These are phyloP conservation scores for Emydura subglobosa DNA, from an alignment of 2,113 vertebrate species.

Conservation along the genomic window DNA sequence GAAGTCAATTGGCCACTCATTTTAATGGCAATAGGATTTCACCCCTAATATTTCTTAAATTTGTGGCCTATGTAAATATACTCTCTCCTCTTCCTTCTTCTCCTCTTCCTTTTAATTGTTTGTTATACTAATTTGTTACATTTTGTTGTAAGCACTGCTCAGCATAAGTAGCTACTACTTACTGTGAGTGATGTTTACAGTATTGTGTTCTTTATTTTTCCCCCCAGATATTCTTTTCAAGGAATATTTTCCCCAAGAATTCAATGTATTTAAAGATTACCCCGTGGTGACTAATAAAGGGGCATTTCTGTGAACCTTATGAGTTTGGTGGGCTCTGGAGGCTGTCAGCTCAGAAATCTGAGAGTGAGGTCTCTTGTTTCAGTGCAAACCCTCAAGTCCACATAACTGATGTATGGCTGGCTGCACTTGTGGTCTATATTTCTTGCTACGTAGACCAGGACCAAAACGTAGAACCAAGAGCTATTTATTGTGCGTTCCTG, in stretches of 20 bases:
- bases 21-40: constrained; percentile 39
- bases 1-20: constrained; percentile 40
- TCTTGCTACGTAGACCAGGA: constrained; percentile 75
- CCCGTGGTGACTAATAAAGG: constrained; percentile 67
- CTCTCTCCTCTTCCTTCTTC: neutral
- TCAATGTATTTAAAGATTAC: constrained; percentile 50
- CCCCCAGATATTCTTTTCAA: constrained; percentile 54
- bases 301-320: constrained; percentile 60
- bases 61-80: neutral
- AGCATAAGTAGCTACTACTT: neutral
- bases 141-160: neutral
- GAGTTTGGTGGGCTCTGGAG: constrained; percentile 46
- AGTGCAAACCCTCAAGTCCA: constrained; percentile 69
- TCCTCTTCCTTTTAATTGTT: constrained; percentile 39
- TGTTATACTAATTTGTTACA: constrained; percentile 13
- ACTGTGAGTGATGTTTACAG: constrained; percentile 22
- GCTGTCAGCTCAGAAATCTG: neutral
- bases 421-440: constrained; percentile 71
- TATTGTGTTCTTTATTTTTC: constrained; percentile 37
- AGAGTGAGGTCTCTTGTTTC: constrained; percentile 71
- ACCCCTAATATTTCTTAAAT: constrained; percentile 6
- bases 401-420: constrained; percentile 72
- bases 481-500: constrained; percentile 72
- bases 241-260: constrained; percentile 59
- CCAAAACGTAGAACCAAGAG: constrained; percentile 67